Evolutionary conservation across 2,888 invertebrate species (phyloP).

Genomic region (Ornithoptera alexandrae): DNA sequence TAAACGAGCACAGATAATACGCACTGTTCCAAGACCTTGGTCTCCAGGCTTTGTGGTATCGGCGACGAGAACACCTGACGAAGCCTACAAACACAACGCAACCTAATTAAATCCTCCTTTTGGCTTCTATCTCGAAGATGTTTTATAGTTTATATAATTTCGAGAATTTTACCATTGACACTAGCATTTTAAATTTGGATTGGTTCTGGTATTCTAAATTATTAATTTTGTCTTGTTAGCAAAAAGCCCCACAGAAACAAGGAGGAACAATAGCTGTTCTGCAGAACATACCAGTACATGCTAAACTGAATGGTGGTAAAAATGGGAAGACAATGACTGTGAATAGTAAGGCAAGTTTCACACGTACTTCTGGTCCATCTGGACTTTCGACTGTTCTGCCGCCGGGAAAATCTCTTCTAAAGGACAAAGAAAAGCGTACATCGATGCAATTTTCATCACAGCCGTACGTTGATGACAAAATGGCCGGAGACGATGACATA

Average conservation of each 20-base stretch:
- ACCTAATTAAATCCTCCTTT: too few species aligned
- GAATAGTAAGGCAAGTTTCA: slow-evolving; percentile 58
- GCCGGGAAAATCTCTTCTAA: slow-evolving; percentile 81
- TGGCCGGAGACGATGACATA: slow-evolving; percentile 95
- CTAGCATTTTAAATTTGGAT: too few species aligned
- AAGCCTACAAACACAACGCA: too few species aligned
- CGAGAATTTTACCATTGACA: too few species aligned
- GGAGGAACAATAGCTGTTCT: slow-evolving; percentile 63
- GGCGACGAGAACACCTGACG: too few species aligned
- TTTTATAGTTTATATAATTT: too few species aligned
- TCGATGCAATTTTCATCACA: slow-evolving; percentile 52
- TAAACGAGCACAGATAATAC: too few species aligned
- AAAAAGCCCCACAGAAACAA: slow-evolving; percentile 52
- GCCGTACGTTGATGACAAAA: slow-evolving; percentile 72
- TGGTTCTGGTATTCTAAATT: background rate
- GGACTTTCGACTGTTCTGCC: slow-evolving; percentile 64
- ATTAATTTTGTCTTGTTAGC: slow-evolving; percentile 34
- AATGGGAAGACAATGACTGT: slow-evolving; percentile 75
- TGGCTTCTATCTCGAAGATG: too few species aligned
- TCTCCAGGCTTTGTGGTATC: too few species aligned
- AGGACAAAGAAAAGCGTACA: slow-evolving; percentile 88
- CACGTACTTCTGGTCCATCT: slow-evolving; percentile 51
- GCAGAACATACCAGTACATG: slow-evolving; percentile 69
- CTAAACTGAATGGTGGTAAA: slow-evolving; percentile 64
- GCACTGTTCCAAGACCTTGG: too few species aligned